Conservation (phyloP, 1,140 invertebrate species). For the Hypsibius dujardini region DNA sequence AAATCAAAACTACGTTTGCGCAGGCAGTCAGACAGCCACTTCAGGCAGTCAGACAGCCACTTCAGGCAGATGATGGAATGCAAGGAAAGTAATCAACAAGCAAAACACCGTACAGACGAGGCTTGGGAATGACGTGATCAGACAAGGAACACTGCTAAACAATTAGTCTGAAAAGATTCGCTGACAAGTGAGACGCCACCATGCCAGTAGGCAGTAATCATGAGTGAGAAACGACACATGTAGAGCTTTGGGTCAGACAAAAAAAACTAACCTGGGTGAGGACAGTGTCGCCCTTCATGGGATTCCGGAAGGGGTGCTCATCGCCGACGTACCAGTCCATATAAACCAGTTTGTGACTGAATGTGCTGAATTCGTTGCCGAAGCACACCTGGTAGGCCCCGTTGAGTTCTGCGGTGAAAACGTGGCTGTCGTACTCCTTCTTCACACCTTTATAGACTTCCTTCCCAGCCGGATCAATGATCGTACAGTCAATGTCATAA, state of each 20-base stretch:
- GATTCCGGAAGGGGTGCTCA: constrained; percentile 64
- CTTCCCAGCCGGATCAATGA: constrained; percentile 71
- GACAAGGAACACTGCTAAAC: too few species aligned
- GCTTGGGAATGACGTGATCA: too few species aligned
- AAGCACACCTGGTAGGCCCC: constrained; percentile 56
- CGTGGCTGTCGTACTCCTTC: constrained; percentile 35
- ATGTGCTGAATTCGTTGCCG: constrained; percentile 97
- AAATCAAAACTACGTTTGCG: too few species aligned
- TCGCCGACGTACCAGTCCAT: constrained; percentile 94
- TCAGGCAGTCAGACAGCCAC: too few species aligned
- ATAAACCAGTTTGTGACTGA: constrained; percentile 97
- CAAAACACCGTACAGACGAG: too few species aligned
- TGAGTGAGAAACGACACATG: too few species aligned
- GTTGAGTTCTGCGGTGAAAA: constrained; percentile 20
- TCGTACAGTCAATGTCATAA: constrained; percentile 87
- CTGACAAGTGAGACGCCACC: too few species aligned
- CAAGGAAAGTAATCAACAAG: too few species aligned
- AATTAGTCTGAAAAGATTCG: too few species aligned
- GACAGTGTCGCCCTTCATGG: constrained; percentile 68
- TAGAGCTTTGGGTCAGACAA: not conserved
- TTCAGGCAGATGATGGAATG: too few species aligned
- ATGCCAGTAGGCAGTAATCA: too few species aligned
- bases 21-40: too few species aligned
- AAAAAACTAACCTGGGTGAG: constrained; percentile 65
- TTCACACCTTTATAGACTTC: constrained; percentile 79